Evolutionary conservation across 2,888 invertebrate species (phyloP).

Genomic region (Monopis laevigella): DNA sequence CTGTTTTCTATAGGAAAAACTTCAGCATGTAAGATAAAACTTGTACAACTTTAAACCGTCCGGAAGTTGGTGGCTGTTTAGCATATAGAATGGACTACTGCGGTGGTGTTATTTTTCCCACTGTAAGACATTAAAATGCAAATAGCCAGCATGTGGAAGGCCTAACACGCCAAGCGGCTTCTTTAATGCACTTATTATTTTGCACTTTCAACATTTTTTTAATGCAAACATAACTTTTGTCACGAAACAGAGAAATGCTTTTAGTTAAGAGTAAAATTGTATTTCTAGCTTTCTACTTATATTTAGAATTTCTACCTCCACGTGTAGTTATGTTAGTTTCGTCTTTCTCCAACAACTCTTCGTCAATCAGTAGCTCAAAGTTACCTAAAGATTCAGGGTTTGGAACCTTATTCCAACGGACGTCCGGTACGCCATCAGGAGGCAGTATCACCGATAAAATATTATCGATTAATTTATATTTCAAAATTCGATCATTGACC

Average conservation of each 20-base stretch:
- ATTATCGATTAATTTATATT: slow-evolving; percentile 93
- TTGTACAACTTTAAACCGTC: slow-evolving; percentile 29
- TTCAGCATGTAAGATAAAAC: slow-evolving; percentile 26
- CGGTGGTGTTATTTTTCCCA: slow-evolving; percentile 36
- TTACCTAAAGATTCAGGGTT: slow-evolving; percentile 78
- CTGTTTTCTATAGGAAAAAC: too few relatives aligned
- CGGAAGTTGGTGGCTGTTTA: slow-evolving; percentile 35
- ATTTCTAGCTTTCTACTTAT: too few relatives aligned
- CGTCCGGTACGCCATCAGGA: slow-evolving; percentile 88
- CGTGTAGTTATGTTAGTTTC: slow-evolving; percentile 38
- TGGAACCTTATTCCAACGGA: slow-evolving; percentile 87
- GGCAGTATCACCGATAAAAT: slow-evolving; percentile 91
- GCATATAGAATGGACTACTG: slow-evolving; percentile 37
- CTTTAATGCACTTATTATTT: slow-evolving; percentile 26
- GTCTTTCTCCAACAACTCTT: slow-evolving; percentile 78
- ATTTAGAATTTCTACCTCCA: slow-evolving; percentile 22
- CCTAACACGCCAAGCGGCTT: slow-evolving; percentile 21
- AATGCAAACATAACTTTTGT: slow-evolving; percentile 4
- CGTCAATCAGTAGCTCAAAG: slow-evolving; percentile 86
- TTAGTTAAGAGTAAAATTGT: too few relatives aligned
- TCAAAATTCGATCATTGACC: slow-evolving; percentile 91
- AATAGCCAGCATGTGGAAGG: slow-evolving; percentile 32
- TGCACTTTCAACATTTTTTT: slow-evolving; percentile 14
- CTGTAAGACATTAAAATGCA: slow-evolving; percentile 40
- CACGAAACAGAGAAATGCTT: background rate